Base-by-base conservation (phyloP, 2,888 invertebrate species). In the Digitonthophagus gazella region DNA sequence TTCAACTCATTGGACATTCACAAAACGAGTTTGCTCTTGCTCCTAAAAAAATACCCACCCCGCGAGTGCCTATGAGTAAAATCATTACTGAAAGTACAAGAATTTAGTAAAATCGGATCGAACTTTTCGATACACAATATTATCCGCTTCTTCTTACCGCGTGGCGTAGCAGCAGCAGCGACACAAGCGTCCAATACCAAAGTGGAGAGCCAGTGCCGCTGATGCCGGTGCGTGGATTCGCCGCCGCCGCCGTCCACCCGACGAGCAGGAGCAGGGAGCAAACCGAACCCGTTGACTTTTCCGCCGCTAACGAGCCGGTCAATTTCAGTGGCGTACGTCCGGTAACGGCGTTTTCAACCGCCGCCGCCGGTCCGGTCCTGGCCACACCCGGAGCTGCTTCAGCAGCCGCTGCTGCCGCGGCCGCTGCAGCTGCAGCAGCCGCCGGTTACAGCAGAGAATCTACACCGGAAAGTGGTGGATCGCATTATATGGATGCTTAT, bases 401-500 rank as follows among this genome's bases (percentile, higher is more conserved):
- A 73, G 71, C 80, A 74, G 80, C 81, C 61, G 77, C 80, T 8
- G 80, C 81, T 71, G 80, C 80, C 68, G 77, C 77, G 15, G 80
- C 79, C 73, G 72, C 80, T 72, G 75, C 79, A 73, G 71, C 80
- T 74, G 74, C 90, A 83, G 86, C 91, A 76, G 87, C 91, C 68
- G 89, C 89, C 80, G 83, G 84, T 8, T 94, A 94, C 82, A 94
- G 93, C 84, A 89, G 94, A 77, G 94, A 95, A 84, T 94, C 94
- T 72, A 94, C 94, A 66, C 94, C 94, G 2, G 94, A 95, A 82
- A 93, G 93, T 79, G 93, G 93, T 65, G 93, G 93, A 71, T 93
- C 93, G 67, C 94, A 94, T 84, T 95, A 94, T 82, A 89, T 94
- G 84, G 94, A 95, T 82, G 91, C 92, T 72, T 95, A 94, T 82